Base-by-base conservation (phyloP, 2,888 invertebrate genomes). In the Athalia cordata region DNA sequence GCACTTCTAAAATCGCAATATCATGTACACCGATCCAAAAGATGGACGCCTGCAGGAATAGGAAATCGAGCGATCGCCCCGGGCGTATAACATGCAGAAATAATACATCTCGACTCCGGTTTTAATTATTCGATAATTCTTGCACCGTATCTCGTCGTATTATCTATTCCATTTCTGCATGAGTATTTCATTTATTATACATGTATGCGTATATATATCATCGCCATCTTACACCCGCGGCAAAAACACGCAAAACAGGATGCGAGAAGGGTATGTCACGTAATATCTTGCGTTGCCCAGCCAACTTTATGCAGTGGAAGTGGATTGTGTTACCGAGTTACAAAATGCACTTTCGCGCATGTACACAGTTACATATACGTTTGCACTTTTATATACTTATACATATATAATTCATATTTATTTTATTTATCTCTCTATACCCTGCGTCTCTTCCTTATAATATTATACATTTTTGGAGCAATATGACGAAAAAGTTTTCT, bases 291-390 rank as follows among this genome's bases (percentile, higher is more conserved):
- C 49, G 47, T 59, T 13, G 13, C 49, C 13, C 13, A 50, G 75
- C 49, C 29, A 75, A 75, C 64, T 61, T 75, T 64, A 75, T 64
- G 29, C 75, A 75, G 49, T 64, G 61, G 62, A 75, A 75, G 62
- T 75, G 75, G 75, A 75, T 75, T 62, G 75, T 64, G 75, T 75
- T 75, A 75, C 75, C 29, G n/a, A 62, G 59, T 75, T 50, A 75
- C 64, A 75, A 75, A 75, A 75, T 75, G 64, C 52, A 62, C 13
- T 43, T 47, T 65, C 66, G 66, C 49, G 15, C 8, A 15, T 15
- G 11, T 9, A 29, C 9, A 8, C 52, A n/a, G 9, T 11, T 55
- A 29, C 29, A 29, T 29, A 29, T 29, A 29, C 29, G 29, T 29
- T 1, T 29, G 29, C 29, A 29, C 29, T 29, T 29, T 29, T 2